Evolutionary conservation across 2,888 invertebrate genomes (phyloP).

Genomic region (Meandrusa payeni): DNA sequence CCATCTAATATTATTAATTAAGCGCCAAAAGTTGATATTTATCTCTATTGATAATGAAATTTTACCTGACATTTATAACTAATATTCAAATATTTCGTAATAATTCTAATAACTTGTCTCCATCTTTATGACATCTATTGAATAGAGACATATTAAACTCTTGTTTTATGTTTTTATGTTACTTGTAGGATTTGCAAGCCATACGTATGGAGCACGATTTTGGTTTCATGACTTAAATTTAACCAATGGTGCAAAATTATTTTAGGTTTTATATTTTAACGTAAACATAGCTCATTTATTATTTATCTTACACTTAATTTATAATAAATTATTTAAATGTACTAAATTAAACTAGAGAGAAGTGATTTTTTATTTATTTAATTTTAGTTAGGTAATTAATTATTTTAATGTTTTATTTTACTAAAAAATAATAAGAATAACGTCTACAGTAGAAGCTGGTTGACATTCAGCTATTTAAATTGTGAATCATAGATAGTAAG

Average conservation of each 20-base stretch:
- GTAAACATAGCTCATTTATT: conserved; percentile 32
- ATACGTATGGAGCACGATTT: conserved; percentile 40
- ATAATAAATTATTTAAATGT: background rate
- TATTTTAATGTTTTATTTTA: conserved; percentile 2
- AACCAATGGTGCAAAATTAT: conserved; percentile 59
- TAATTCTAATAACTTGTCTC: too few relatives aligned
- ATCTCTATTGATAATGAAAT: too few relatives aligned
- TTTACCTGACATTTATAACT: too few relatives aligned
- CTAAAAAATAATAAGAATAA: conserved; percentile 29
- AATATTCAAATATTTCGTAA: too few relatives aligned
- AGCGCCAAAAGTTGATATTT: too few relatives aligned
- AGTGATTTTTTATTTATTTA: conserved; percentile 15
- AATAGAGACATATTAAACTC: too few relatives aligned
- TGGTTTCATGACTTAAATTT: conserved; percentile 30
- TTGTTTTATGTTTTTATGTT: too few relatives aligned
- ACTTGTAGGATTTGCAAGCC: conserved; percentile 28
- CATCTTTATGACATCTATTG: too few relatives aligned
- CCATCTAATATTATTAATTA: too few relatives aligned
- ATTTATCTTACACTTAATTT: conserved; percentile 28
- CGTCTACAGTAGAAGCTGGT: conserved; percentile 44
- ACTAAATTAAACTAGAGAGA: conserved; percentile 6
- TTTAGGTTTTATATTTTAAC: conserved; percentile 41
- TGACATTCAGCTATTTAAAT: too few relatives aligned
- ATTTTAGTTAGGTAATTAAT: conserved; percentile 1
- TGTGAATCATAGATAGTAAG: too few relatives aligned